These are phyloP conservation scores for Olivierus martensii DNA, from an alignment of 1,140 invertebrate genomes.

Conservation along the genomic window DNA sequence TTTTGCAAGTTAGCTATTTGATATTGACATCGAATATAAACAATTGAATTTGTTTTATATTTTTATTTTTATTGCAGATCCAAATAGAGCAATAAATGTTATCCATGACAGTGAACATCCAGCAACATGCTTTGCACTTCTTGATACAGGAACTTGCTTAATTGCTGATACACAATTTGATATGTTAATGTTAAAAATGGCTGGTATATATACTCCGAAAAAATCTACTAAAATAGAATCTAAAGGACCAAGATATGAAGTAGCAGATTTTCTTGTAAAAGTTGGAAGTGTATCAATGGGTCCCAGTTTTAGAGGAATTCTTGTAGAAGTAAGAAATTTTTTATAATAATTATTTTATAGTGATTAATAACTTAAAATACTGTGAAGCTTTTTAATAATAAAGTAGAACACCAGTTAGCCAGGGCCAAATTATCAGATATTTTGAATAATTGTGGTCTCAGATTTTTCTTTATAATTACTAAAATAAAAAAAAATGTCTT, in stretches of 20 bases:
- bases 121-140: slow-evolving; percentile 77
- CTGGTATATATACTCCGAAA: slow-evolving; percentile 71
- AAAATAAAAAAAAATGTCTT: too few species aligned
- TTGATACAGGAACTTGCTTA: slow-evolving; percentile 58
- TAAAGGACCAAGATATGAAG: slow-evolving; percentile 80
- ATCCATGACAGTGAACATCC: slow-evolving; percentile 92
- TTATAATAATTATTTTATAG: not conserved
- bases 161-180: slow-evolving; percentile 72
- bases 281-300: slow-evolving; percentile 82
- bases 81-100: slow-evolving; percentile 68
- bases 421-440: too few species aligned
- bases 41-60: too few species aligned
- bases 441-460: too few species aligned
- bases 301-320: slow-evolving; percentile 83
- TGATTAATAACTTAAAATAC: too few species aligned
- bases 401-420: too few species aligned
- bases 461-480: too few species aligned
- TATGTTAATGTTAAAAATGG: slow-evolving; percentile 75
- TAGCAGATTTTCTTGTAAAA: slow-evolving; percentile 89
- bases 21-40: too few species aligned
- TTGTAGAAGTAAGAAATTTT: slow-evolving; percentile 65
- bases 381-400: too few species aligned
- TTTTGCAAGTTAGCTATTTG: too few species aligned
- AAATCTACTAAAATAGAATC: slow-evolving; percentile 64
- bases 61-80: too few species aligned